These are phyloP conservation scores for Heliocidaris tuberculata DNA, from an alignment of 35 echinoderm and acorn worm species.

Conservation along the genomic window DNA sequence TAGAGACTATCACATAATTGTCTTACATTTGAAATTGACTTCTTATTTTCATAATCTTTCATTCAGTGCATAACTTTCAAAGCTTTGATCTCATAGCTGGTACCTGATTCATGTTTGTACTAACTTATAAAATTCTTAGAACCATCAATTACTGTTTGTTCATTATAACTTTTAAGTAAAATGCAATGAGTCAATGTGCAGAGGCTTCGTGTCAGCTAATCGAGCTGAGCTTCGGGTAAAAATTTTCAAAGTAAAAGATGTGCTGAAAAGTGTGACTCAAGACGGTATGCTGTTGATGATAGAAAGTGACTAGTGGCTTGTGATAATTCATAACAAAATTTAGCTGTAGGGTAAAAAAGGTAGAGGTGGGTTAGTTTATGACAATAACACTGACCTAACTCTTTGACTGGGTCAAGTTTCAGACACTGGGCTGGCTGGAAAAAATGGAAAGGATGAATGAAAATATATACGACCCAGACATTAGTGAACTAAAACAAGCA, in stretches of 20 bases:
- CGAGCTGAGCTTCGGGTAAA: not conserved
- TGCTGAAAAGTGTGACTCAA: not conserved
- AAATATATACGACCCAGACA: not conserved
- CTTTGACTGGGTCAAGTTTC: not conserved
- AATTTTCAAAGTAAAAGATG: not conserved
- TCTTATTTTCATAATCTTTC: no score
- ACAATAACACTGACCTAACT: slow-evolving; percentile 1
- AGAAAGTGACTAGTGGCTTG: not conserved
- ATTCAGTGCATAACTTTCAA: no score
- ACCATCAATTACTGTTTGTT: no score
- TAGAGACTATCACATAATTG: no score
- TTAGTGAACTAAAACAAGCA: not conserved
- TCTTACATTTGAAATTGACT: no score
- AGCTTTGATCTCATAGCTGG: no score
- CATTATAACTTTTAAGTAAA: no score
- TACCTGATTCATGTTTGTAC: no score
- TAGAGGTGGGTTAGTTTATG: not conserved
- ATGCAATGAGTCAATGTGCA: not conserved
- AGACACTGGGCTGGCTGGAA: not conserved
- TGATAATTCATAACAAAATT: not conserved
- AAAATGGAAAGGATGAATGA: not conserved
- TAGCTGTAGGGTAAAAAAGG: not conserved
- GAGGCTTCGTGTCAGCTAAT: not conserved
- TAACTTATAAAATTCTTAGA: no score
- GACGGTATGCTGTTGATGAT: not conserved